Evolutionary conservation across 2,888 invertebrate genomes (phyloP).

Genomic region (Esperia sulphurella): DNA sequence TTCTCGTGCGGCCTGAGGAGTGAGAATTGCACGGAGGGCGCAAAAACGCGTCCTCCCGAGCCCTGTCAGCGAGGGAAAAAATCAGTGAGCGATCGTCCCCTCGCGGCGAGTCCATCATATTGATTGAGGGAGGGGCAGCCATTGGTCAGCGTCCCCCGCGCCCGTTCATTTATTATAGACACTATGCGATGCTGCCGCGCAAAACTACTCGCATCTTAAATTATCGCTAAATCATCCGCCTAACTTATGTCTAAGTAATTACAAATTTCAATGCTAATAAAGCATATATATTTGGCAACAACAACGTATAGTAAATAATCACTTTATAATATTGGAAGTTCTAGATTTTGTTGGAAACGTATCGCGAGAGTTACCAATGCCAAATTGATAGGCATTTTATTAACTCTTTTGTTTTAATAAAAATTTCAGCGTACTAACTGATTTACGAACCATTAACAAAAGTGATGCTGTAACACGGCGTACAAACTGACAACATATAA

Average conservation of each 20-base stretch:
- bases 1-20: constrained; percentile 42
- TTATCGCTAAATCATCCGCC: constrained; percentile 34
- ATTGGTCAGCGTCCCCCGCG: constrained; percentile 77
- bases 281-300: too few species aligned
- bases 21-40: constrained; percentile 62
- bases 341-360: too few species aligned
- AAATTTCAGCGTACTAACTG: too few species aligned
- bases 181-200: constrained; percentile 59
- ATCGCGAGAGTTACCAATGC: too few species aligned
- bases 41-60: constrained; percentile 76
- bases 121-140: constrained; percentile 80
- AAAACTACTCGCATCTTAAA: constrained; percentile 31
- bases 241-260: neutral
- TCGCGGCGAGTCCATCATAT: constrained; percentile 80
- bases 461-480: too few species aligned
- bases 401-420: too few species aligned
- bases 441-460: too few species aligned
- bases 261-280: too few species aligned
- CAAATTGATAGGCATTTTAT: too few species aligned
- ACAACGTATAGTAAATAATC: too few species aligned
- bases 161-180: constrained; percentile 81
- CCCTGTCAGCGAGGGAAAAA: constrained; percentile 79
- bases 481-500: too few species aligned
- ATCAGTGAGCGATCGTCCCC: constrained; percentile 80
- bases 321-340: too few species aligned